Base-by-base conservation (phyloP, 1,140 invertebrate species). In the Plutomurus gul region DNA sequence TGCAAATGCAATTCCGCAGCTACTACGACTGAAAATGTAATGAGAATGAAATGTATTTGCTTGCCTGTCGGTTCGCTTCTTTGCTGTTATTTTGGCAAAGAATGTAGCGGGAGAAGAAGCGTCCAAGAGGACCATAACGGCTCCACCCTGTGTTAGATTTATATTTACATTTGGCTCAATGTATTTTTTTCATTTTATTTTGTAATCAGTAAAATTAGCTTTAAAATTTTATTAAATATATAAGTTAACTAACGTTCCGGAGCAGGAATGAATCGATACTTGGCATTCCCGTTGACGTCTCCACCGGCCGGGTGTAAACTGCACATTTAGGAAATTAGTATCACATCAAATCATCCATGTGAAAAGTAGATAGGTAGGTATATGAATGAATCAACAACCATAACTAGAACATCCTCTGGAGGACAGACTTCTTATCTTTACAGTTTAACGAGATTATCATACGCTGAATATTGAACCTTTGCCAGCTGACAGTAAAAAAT, bases 231-330 rank as follows among this genome's bases (percentile, higher is more conserved):
- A n/a, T n/a, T n/a, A n/a, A n/a, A n/a, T n/a, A n/a, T n/a, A n/a
- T n/a, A n/a, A n/a, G n/a, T n/a, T n/a, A n/a, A n/a, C n/a, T n/a
- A n/a, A n/a, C 75, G 18, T 51, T 81, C 81, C 47, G 81, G 65
- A 16, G 78, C 16, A 3, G 79, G 73, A n/a, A 84, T 60, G 33
- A 84, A 82, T 78, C 83, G 72, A 77, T 82, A 79, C 47, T 83
- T 83, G 30, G 80, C 82, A 78, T 84, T 84, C 36, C 83, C 81
- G 79, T 84, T 82, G 33, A 78, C 81, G 65, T 84, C 83, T 37
- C 78, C 82, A 25, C 80, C 76, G 22, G 39, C 51, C 11, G 82
- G 82, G 76, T 84, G 82, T 46, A 83, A 81, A 37, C 82, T 83
- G 51, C 20, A 37, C 39, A 78, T 40, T 74, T 74, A 74, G 47